These are phyloP conservation scores for Tipula confusa DNA, from an alignment of 2,888 invertebrate genomes.

Conservation along the genomic window DNA sequence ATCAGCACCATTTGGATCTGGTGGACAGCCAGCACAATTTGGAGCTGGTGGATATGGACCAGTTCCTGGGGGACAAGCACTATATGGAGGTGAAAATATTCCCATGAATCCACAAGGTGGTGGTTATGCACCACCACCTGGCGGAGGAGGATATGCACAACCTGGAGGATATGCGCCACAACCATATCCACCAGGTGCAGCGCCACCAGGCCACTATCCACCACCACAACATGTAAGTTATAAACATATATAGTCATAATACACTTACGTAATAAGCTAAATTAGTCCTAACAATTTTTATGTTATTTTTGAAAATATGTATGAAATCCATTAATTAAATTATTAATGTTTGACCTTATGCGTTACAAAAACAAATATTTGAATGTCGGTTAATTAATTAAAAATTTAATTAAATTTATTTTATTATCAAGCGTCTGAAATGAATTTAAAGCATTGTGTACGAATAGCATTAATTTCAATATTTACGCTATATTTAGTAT, in stretches of 20 bases:
- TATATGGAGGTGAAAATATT: background rate
- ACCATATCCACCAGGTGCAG: background rate
- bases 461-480: too few species aligned
- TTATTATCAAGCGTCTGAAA: background rate
- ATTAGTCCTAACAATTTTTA: background rate
- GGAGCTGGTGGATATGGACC: background rate
- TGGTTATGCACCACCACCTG: background rate
- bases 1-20: background rate
- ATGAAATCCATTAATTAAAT: background rate
- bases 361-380: background rate
- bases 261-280: background rate
- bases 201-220: conserved; percentile 9
- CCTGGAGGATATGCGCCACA: background rate
- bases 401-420: background rate
- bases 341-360: background rate
- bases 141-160: background rate
- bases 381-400: background rate
- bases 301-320: background rate
- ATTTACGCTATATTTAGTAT: too few species aligned
- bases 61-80: background rate
- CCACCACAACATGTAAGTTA: background rate
- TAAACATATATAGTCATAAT: background rate
- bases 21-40: background rate
- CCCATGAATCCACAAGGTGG: background rate
- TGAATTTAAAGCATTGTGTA: too few species aligned